These are phyloP conservation scores for Psix sp. DNA, from an alignment of 1,140 invertebrate genomes.

Conservation along the genomic window DNA sequence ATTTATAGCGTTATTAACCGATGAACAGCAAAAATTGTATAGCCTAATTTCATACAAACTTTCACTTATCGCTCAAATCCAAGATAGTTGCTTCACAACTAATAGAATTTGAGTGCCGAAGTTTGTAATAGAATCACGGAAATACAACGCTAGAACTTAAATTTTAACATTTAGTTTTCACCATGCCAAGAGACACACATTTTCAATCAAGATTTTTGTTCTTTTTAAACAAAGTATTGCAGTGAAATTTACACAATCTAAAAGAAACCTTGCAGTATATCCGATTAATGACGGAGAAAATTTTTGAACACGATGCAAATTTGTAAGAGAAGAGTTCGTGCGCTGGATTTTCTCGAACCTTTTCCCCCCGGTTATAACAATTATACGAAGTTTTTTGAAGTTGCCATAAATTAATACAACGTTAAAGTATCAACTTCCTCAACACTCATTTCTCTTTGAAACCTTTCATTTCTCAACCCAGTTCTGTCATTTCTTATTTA, in stretches of 20 bases:
- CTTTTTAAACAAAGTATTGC: too few species aligned
- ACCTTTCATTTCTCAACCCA: constrained; percentile 49
- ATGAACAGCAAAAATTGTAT: constrained; percentile 11
- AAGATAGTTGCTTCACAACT: constrained; percentile 5
- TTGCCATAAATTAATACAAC: constrained; percentile 35
- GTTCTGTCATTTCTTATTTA: constrained; percentile 42
- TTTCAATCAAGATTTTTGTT: too few species aligned
- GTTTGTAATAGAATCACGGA: neutral
- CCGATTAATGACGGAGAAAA: neutral
- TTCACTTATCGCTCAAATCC: constrained; percentile 28
- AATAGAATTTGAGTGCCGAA: constrained; percentile 25
- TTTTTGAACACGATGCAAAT: neutral
- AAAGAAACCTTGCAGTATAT: neutral
- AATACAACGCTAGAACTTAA: too few species aligned
- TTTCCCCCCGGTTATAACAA: constrained; percentile 7
- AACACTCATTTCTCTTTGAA: constrained; percentile 48
- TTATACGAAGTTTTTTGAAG: constrained; percentile 24
- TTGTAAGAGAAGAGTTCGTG: neutral
- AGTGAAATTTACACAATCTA: too few species aligned
- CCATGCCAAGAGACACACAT: too few species aligned
- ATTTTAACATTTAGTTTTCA: too few species aligned
- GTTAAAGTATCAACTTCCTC: constrained; percentile 27
- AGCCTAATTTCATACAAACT: constrained; percentile 18
- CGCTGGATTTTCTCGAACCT: neutral
- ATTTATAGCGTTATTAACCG: constrained; percentile 16